phyloP scores from a whole-genome alignment of 2,888 invertebrate genomes.

The Eulithis testata region DNA sequence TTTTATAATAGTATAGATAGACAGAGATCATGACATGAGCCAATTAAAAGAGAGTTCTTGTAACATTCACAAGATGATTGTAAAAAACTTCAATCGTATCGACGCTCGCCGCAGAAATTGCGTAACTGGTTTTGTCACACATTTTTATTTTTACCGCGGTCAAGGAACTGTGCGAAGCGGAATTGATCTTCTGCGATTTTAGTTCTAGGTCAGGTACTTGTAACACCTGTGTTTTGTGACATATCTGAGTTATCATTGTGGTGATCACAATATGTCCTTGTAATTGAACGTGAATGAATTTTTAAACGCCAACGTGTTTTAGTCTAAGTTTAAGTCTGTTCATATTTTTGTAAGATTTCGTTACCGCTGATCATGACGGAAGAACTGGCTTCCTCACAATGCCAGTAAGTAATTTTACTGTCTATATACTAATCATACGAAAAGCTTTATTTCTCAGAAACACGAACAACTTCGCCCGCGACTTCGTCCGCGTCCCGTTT shows the following conservation, averaged over 20 bases:
- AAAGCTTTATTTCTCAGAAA: no score
- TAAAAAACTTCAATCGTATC: constrained; percentile 18
- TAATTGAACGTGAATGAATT: constrained; percentile 13
- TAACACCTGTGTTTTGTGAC: constrained; percentile 32
- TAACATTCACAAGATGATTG: constrained; percentile 7
- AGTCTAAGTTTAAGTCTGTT: not conserved
- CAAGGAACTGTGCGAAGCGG: constrained; percentile 57
- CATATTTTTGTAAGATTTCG: not conserved
- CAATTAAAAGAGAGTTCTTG: constrained; percentile 39
- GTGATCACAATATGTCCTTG: not conserved
- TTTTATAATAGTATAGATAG: no score
- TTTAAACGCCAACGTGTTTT: constrained; percentile 8
- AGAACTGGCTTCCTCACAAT: no score
- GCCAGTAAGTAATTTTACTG: no score
- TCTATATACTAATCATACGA: no score
- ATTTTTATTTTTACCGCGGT: constrained; percentile 58
- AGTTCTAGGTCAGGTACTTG: constrained; percentile 57
- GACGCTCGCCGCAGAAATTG: constrained; percentile 30
- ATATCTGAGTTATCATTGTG: constrained; percentile 12
- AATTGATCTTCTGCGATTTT: constrained; percentile 44
- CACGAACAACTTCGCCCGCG: not conserved
- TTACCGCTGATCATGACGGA: no score
- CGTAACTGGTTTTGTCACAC: constrained; percentile 41
- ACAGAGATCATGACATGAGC: not conserved
- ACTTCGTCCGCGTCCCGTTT: no score